Evolutionary conservation across 2,888 invertebrate species (phyloP), one percentile per base, ranked within the genome.

Genomic region (Xylota segnis): DNA sequence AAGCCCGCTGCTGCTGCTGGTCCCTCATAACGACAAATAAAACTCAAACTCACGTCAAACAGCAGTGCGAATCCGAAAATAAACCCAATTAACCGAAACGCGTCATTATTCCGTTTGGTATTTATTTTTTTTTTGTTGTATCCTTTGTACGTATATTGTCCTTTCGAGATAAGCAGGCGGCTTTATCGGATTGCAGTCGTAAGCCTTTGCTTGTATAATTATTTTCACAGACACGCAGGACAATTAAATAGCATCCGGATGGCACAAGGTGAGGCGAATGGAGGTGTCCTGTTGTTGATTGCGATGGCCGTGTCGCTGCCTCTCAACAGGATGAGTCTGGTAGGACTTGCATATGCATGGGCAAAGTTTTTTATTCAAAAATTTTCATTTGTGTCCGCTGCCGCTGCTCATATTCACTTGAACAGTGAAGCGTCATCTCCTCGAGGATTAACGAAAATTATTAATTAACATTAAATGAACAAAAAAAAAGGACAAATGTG

Each of bases 51-150:
- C 32, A 32, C 3, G 54, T 14, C 52, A 63, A 70, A 68, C 50
- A 52, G 43, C 52, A 70, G 68, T 66, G 23, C 65, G 59, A 47
- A 66, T 65, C 59, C 54, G 43, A 47, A 77, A 77, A 77, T 77
- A 65, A 78, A 77, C 66, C 71, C 77, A 83, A 83, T 77, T 83
- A 83, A 72, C 77, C 56, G 47, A 66, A 72, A 66, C 32, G 34
- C 61, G 18, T 56, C 56, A 74, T 70, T 74, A 72, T 66, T 72
- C 58, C 29, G 18, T 29, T 14, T 14, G 65, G n/a, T 43, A 63
- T 37, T 45, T 12, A 34, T 74, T 45, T 65, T 18, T 52, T 29
- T n/a, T 43, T 14, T 27, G 59, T 65, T 63, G 10, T 14, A 9
- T 40, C 43, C 45, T 75, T 61, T 70, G 56, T 40, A 18, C 40